Evolutionary conservation across 2,797 vertebrate genomes (phyloP), one percentile per base, ranked within the genome.

Genomic region (Varecia variegata): DNA sequence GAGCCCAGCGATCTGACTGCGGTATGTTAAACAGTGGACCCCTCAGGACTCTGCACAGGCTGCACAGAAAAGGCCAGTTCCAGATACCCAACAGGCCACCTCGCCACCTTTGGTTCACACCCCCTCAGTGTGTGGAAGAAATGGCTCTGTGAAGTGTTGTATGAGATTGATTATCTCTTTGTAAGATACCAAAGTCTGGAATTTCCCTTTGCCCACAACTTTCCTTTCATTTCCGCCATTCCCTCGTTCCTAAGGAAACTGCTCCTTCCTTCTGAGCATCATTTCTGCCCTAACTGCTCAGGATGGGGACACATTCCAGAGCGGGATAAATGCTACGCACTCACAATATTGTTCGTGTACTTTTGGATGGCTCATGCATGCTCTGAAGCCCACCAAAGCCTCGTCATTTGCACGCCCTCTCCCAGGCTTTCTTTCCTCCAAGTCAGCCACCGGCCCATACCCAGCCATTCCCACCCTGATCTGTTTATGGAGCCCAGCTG

Each of bases 41-140:
- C 17, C 54, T 23, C 27, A 8, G 0, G 2, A 74, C 60, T 11
- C 56, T 38, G 3, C 3, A 4, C 21, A 0, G 1, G 0, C 1
- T 0, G 8, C 5, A 32, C 35, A 35, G 10, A 60, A 20, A 9
- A n/a, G 40, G 27, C 56, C 73, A 3, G 15, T 2, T 0, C 32
- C 62, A 67, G 5, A 1, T 7, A n/a, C 62, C 62, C 32, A 8
- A 27, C 32, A 6, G 0, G 40, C 47, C 11, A 10, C 1, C 40
- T 13, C 3, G 12, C 74, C 3, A 12, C 40, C 40, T 38, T 9
- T 0, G 27, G 6, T 20, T 45, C 56, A 5, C 67, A 5, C 10
- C 3, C 40, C 9, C 70, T 54, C 14, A 13, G 18, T 23, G 10
- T 67, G 17, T 67, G 32, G 9, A n/a, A 10, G 65, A 67, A 35